Evolutionary conservation across 2,113 vertebrate genomes (phyloP).

Genomic region (cattle (Bos taurus)): DNA sequence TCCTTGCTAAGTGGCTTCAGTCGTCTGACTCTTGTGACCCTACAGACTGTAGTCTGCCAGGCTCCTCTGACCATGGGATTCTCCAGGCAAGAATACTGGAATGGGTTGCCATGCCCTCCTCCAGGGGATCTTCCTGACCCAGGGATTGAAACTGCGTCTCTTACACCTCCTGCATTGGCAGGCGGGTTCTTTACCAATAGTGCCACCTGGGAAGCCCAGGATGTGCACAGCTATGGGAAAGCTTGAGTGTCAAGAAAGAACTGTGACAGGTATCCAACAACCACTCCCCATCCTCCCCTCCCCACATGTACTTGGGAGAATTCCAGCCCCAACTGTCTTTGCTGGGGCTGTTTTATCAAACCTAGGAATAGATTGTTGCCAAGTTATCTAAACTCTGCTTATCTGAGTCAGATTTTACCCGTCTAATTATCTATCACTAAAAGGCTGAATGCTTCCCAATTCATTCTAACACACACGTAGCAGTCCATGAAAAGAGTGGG

Average conservation of each 20-base stretch:
- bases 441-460: not conserved
- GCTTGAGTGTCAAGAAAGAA: not conserved
- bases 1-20: not conserved
- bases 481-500: not conserved
- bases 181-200: not conserved
- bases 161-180: not conserved
- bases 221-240: not conserved
- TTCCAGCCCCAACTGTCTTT: not conserved
- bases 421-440: not conserved
- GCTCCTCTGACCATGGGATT: not conserved
- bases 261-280: not conserved
- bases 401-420: not conserved
- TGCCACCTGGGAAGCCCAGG: not conserved
- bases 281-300: not conserved
- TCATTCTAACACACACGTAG: not conserved
- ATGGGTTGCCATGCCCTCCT: not conserved
- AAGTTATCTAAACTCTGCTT: not conserved
- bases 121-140: not conserved
- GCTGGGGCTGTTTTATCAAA: not conserved
- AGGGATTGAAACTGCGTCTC: accelerated
- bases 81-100: not conserved
- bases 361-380: not conserved
- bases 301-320: not conserved
- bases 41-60: accelerated
- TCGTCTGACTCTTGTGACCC: not conserved